Base-by-base conservation (phyloP, 2,888 invertebrate species). In the Deladenus siricidicola region DNA sequence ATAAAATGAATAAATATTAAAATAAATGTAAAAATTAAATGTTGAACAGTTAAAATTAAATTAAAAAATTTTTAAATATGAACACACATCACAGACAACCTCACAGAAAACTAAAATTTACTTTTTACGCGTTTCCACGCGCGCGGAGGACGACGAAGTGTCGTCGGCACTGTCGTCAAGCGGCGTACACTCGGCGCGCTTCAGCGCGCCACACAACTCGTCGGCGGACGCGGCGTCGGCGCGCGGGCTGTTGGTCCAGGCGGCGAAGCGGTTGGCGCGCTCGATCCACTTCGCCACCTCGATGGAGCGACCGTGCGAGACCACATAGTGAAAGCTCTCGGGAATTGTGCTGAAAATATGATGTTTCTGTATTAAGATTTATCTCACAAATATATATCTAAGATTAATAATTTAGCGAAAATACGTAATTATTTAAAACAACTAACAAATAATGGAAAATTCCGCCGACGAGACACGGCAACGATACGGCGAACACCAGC, bases 371-470 rank as follows among this genome's bases (percentile, higher is more conserved):
- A n/a, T n/a, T n/a, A n/a, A n/a, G n/a, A n/a, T n/a, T n/a, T n/a
- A n/a, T n/a, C n/a, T n/a, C n/a, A n/a, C n/a, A n/a, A n/a, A n/a
- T n/a, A n/a, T n/a, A n/a, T n/a, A n/a, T n/a, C n/a, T n/a, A n/a
- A n/a, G n/a, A n/a, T n/a, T n/a, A n/a, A n/a, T n/a, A n/a, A n/a
- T n/a, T n/a, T n/a, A n/a, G n/a, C n/a, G n/a, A n/a, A n/a, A n/a
- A n/a, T n/a, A n/a, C n/a, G n/a, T n/a, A n/a, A n/a, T 17, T 39
- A 39, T 17, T 8, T 21, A 23, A n/a, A n/a, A n/a, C n/a, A 42
- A 65, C 70, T 62, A 52, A 68, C 69, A 68, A 56, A 34, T 60
- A 65, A 53, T 66, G 60, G 1, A 66, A 6, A 10, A 65, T 17
- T 1, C 65, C 66, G 34, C 64, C 34, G 26, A 71, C 39, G 10